Evolutionary conservation across 2,113 vertebrate genomes (phyloP), one percentile per base, ranked within the genome.

Genomic region (Zosterops japonicus): DNA sequence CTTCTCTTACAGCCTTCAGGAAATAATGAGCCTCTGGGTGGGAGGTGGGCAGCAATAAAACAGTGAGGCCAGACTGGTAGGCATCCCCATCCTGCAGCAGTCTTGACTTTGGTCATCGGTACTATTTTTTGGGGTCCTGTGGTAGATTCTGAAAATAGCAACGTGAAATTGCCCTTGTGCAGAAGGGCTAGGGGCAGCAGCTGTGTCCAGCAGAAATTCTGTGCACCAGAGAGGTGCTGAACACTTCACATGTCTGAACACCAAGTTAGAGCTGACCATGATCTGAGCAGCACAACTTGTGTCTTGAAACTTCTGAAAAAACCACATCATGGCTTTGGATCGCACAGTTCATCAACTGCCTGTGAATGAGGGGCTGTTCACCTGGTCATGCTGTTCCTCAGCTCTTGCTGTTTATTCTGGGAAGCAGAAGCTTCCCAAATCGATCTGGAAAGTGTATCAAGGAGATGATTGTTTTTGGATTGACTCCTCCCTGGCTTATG

Each of bases 351-450:
- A 76, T 46, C 79, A 50, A 0, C 33, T 49, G 64, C 21, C 33
- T 46, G 14, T 6, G 55, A 89, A 70, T 49, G 70, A 92, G 61
- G 75, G 71, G 76, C 49, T 76, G 7, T 27, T 79, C 88, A 59
- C 89, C 89, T 87, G 83, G 63, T 31, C 67, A 24, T 0, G 4
- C 70, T 61, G 46, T 9, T 87, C 46, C 42, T 83, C 76, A 1
- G 10, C 80, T 92, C 72, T 17, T 24, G n/a, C 50, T 84, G 29
- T 87, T 93, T 87, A 50, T 91, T 84, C 74, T 71, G 53, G 59
- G 68, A 84, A 87, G 55, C 83, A 83, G 89, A 75, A 93, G 65
- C 22, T 47, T 77, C 42, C 2, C 1, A 46, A 71, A 91, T 90
- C 8, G 14, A 96, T 89, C 42, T 31, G 39, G 39, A 27, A 52